phyloP scores from a whole-genome alignment of 2,797 vertebrate genomes.

The Cyclura pinguis region DNA sequence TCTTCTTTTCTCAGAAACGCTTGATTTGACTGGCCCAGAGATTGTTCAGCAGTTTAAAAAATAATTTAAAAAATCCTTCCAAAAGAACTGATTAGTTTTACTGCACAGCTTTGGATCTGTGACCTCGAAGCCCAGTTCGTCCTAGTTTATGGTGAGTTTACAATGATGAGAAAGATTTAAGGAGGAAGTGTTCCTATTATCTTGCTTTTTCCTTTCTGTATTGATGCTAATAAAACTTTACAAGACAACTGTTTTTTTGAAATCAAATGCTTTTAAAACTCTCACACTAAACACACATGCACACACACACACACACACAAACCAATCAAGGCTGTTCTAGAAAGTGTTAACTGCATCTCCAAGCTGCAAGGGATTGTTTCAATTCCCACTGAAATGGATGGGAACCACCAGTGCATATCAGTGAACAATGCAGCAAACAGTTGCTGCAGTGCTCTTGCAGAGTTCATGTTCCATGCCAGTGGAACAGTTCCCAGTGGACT shows the following conservation, averaged over 20 bases:
- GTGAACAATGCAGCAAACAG: not conserved
- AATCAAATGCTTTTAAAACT: conserved; percentile 25
- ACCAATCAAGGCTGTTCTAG: not conserved
- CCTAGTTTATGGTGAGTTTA: conserved; percentile 73
- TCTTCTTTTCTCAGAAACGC: conserved; percentile 85
- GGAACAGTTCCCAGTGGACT: not conserved
- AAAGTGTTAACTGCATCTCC: not conserved
- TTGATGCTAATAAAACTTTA: conserved; percentile 51
- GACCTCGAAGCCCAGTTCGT: conserved; percentile 62
- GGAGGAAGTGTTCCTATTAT: conserved; percentile 33
- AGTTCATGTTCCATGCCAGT: not conserved
- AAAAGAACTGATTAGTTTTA: conserved; percentile 77
- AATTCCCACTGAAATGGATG: not conserved
- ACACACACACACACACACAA: not conserved
- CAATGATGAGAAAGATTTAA: conserved; percentile 55
- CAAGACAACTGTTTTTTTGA: conserved; percentile 29
- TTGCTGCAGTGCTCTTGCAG: not conserved
- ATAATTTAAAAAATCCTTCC: conserved; percentile 57
- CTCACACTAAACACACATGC: not conserved
- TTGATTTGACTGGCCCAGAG: conserved; percentile 79
- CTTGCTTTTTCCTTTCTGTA: conserved; percentile 41
- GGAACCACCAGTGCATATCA: not conserved
- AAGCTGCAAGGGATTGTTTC: not conserved
- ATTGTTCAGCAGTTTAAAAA: conserved; percentile 64
- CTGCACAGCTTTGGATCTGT: conserved; percentile 68